A percentile compares a stretch with the other conserved stretches of the same genome.
These are phyloP conservation scores for Notothenia rossii DNA, from an alignment of 2,113 vertebrate species.

Conservation along the genomic window DNA sequence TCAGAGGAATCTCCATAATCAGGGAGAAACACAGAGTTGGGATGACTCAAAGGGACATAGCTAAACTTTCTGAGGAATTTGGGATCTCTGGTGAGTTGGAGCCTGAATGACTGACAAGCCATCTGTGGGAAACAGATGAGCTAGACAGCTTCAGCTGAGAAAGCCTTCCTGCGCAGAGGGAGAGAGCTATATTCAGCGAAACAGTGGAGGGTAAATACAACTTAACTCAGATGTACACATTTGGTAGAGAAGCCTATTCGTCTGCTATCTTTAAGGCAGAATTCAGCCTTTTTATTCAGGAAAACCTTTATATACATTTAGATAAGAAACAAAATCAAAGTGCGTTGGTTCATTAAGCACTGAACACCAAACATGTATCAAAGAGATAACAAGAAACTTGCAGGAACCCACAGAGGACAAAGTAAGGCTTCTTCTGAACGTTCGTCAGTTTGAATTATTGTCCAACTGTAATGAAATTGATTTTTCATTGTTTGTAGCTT, in stretches of 20 bases:
- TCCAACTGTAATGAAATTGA: constrained; percentile 1
- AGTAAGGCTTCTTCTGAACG: not conserved
- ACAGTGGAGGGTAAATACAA: constrained; percentile 40
- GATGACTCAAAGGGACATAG: constrained; percentile 55
- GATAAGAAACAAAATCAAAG: not conserved
- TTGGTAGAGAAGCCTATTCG: constrained; percentile 26
- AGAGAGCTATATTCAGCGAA: constrained; percentile 50
- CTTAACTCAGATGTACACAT: constrained; percentile 53
- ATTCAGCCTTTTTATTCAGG: constrained; percentile 4
- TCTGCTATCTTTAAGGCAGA: constrained; percentile 23
- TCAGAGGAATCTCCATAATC: constrained; percentile 51
- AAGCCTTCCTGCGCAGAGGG: constrained; percentile 42
- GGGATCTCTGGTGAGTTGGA: constrained; percentile 52
- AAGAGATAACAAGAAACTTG: not conserved
- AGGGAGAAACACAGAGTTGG: constrained; percentile 32
- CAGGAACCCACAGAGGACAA: not conserved
- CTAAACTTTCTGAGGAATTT: constrained; percentile 58
- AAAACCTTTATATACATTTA: not conserved
- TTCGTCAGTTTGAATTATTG: not conserved
- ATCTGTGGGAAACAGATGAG: constrained; percentile 71
- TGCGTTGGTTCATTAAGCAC: not conserved
- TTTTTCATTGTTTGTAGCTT: constrained; percentile 24
- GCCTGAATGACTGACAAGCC: constrained; percentile 63
- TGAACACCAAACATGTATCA: not conserved
- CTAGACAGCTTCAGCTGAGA: constrained; percentile 36